Percentiles rank a stretch among this genome's conserved stretches.
phyloP scores from a whole-genome alignment of 2,113 vertebrate species.

The Pongo pygmaeus region DNA sequence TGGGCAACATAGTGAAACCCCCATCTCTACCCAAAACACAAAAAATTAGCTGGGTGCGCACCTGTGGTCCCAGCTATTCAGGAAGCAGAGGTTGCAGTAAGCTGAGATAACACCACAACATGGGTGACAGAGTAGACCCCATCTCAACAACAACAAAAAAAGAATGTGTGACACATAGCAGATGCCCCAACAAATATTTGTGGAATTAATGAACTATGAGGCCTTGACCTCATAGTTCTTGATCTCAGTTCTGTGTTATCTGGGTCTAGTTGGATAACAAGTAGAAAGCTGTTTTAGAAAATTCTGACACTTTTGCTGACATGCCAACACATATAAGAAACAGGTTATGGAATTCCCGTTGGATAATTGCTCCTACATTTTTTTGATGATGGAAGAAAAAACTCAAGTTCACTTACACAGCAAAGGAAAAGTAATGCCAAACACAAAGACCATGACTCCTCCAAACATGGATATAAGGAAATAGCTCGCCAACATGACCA shows the following conservation, averaged over 20 bases:
- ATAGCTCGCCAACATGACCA: constrained; percentile 92
- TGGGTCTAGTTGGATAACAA: too few relatives aligned
- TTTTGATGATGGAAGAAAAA: neutral
- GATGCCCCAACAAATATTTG: neutral
- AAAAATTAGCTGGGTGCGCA: too few relatives aligned
- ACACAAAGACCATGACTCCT: constrained; percentile 94
- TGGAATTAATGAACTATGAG: neutral
- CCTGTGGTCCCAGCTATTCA: too few relatives aligned
- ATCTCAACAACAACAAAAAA: too few relatives aligned
- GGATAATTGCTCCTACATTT: neutral
- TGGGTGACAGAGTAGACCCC: too few relatives aligned
- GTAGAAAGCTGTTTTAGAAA: neutral
- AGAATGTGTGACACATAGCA: neutral
- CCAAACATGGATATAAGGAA: constrained; percentile 93
- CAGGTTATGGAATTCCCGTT: neutral
- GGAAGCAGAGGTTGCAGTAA: too few relatives aligned
- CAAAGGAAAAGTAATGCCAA: constrained; percentile 94
- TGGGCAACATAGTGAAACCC: too few relatives aligned
- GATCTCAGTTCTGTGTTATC: too few relatives aligned
- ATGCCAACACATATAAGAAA: neutral
- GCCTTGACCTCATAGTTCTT: neutral
- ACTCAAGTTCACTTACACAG: constrained; percentile 87
- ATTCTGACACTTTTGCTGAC: neutral
- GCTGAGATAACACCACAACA: too few relatives aligned
- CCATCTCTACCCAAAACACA: too few relatives aligned